These are phyloP conservation scores for Tetranychus cinnabarinus DNA, from an alignment of 1,140 invertebrate species.

Conservation along the genomic window DNA sequence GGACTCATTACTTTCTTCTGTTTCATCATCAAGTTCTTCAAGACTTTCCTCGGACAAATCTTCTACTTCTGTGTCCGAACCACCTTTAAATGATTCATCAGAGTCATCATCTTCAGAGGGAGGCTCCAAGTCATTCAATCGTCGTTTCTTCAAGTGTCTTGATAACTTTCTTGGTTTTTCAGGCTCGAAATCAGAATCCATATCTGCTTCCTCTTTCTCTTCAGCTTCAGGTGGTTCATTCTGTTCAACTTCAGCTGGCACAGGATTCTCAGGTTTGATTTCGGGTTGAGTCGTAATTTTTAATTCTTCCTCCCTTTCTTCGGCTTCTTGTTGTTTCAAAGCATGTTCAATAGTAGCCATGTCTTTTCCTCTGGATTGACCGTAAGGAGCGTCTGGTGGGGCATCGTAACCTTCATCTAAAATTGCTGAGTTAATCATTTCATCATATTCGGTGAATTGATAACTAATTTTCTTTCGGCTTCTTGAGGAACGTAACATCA, in stretches of 20 bases:
- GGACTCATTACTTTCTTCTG: slow-evolving; percentile 3
- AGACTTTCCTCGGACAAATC: slow-evolving; percentile 1
- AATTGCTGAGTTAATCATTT: slow-evolving; percentile 74
- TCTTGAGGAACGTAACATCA: slow-evolving; percentile 18
- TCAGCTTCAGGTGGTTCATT: slow-evolving; percentile 12
- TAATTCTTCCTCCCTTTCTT: neutral
- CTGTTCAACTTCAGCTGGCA: neutral
- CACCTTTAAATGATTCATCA: slow-evolving; percentile 34
- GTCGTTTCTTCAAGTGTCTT: slow-evolving; percentile 9
- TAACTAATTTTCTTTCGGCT: slow-evolving; percentile 35
- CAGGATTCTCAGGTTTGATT: slow-evolving; percentile 47
- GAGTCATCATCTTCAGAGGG: slow-evolving; percentile 39
- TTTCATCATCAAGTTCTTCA: slow-evolving; percentile 1
- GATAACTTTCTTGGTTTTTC: neutral
- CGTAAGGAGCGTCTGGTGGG: neutral
- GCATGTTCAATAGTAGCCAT: neutral
- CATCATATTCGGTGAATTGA: slow-evolving; percentile 71
- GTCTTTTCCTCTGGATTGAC: neutral
- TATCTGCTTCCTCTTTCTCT: neutral
- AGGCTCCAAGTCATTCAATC: slow-evolving; percentile 52
- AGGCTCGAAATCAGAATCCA: neutral
- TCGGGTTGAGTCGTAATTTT: slow-evolving; percentile 22
- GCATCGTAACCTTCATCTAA: slow-evolving; percentile 28
- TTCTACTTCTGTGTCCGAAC: slow-evolving; percentile 14
- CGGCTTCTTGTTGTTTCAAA: neutral